These are phyloP conservation scores for Nipponacmea schrenckii DNA, from an alignment of 2,888 invertebrate species.

Conservation along the genomic window DNA sequence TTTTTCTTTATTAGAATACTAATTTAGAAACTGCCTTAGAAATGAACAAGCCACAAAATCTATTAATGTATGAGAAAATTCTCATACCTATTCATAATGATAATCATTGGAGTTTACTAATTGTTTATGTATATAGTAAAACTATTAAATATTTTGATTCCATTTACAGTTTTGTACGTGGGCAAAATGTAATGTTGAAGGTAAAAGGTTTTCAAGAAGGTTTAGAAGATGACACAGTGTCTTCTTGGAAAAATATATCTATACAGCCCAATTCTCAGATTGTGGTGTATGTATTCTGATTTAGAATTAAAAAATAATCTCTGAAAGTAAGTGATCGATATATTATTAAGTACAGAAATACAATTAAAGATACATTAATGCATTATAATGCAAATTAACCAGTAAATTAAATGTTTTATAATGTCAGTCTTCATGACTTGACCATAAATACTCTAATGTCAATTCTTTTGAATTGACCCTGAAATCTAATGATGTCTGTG, in stretches of 20 bases:
- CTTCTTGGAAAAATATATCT: background rate
- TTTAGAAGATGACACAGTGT: background rate
- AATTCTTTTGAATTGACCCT: too few relatives aligned
- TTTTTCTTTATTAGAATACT: background rate
- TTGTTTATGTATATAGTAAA: background rate
- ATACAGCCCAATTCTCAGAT: background rate
- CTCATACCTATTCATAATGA: too few relatives aligned
- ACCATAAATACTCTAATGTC: too few relatives aligned
- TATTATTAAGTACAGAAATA: background rate
- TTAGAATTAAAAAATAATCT: background rate
- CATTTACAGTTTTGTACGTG: background rate
- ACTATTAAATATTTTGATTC: background rate
- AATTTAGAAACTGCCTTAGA: background rate
- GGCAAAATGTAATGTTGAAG: background rate
- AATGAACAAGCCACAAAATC: background rate
- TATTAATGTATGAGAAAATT: background rate
- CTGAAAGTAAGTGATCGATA: background rate
- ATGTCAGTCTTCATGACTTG: too few relatives aligned
- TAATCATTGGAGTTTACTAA: background rate
- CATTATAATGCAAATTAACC: too few relatives aligned
- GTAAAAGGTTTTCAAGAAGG: background rate
- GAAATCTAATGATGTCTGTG: too few relatives aligned
- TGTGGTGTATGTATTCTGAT: background rate
- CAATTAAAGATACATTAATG: too few relatives aligned
- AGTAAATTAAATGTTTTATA: too few relatives aligned